Evolutionary conservation across 2,113 vertebrate genomes (phyloP).

Genomic region (Colius striatus): DNA sequence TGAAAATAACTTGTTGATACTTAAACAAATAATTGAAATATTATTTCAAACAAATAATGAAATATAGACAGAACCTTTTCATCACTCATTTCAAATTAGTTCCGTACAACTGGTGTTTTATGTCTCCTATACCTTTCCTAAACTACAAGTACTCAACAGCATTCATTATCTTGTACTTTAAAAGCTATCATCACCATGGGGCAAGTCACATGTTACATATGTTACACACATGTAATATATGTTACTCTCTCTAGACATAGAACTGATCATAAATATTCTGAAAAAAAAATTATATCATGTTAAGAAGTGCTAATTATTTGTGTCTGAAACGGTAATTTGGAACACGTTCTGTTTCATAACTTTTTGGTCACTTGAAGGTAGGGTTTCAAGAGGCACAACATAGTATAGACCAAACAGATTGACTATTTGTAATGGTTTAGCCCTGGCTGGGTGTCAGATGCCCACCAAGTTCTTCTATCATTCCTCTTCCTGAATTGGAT

Average conservation of each 20-base stretch:
- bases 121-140: background rate
- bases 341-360: background rate
- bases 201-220: background rate
- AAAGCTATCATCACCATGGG: background rate
- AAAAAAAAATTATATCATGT: too few species aligned
- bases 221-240: too few species aligned
- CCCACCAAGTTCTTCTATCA: too few species aligned
- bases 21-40: slow-evolving; percentile 2
- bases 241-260: background rate
- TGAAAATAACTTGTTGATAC: background rate
- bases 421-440: too few species aligned
- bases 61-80: background rate
- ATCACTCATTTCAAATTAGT: background rate
- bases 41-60: background rate
- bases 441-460: too few species aligned
- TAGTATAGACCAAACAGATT: background rate
- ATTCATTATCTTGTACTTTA: background rate
- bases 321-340: background rate
- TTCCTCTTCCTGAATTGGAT: too few species aligned
- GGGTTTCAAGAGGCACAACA: background rate
- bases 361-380: background rate
- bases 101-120: background rate
- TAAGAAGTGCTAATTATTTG: background rate
- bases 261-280: background rate
- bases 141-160: background rate